Conservation (phyloP, 1,140 invertebrate genomes). For the Colletes latitarsis region DNA sequence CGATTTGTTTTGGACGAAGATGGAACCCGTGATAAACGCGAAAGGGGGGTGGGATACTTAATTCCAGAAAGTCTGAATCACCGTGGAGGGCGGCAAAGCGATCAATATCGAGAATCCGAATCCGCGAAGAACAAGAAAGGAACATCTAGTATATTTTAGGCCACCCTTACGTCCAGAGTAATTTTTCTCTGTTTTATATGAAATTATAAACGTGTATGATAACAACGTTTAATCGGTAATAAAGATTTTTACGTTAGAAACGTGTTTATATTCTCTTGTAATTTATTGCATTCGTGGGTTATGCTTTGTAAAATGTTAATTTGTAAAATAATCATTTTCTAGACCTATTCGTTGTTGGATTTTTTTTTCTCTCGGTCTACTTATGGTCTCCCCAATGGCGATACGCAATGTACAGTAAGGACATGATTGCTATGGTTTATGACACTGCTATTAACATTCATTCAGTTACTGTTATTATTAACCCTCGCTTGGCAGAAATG, state of each 20-base stretch:
- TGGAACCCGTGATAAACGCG: neutral
- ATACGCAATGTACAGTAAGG: neutral
- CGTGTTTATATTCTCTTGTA: too few relatives aligned
- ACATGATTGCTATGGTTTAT: neutral
- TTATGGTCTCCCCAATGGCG: too few relatives aligned
- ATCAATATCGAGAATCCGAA: slow-evolving; percentile 3
- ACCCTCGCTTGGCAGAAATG: neutral
- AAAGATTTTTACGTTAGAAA: too few relatives aligned
- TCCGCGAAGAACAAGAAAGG: neutral
- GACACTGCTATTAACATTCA: neutral
- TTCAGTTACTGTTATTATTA: slow-evolving; percentile 1
- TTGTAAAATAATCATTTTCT: too few relatives aligned
- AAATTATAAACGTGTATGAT: too few relatives aligned
- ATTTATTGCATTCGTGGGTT: neutral
- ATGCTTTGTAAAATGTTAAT: neutral
- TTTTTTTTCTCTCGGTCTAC: neutral
- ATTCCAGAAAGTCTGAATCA: neutral
- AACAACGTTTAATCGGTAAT: too few relatives aligned
- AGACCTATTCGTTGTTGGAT: too few relatives aligned
- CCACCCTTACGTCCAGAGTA: too few relatives aligned
- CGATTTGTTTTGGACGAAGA: neutral
- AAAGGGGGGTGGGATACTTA: neutral
- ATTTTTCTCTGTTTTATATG: too few relatives aligned
- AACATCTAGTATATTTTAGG: neutral
- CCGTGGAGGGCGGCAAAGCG: neutral